Evolutionary conservation across 1,140 invertebrate species (phyloP).

Genomic region (Asbolus verrucosus): DNA sequence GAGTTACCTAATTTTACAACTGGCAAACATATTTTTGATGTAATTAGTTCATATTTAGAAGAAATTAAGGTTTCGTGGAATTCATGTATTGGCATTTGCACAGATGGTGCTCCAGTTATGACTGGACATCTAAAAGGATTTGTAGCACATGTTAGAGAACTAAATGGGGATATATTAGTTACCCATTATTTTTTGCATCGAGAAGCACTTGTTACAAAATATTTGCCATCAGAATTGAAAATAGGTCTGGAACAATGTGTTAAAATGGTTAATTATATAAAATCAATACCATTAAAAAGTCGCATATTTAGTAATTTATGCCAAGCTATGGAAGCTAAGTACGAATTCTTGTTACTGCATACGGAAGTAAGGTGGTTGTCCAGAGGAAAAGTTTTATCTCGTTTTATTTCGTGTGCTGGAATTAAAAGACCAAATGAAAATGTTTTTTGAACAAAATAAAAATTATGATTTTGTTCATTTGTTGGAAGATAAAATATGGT

Average conservation of each 20-base stretch:
- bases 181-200: slow-evolving; percentile 62
- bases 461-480: slow-evolving; percentile 49
- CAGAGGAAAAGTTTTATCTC: slow-evolving; percentile 47
- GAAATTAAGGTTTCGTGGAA: slow-evolving; percentile 58
- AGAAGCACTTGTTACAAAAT: slow-evolving; percentile 56
- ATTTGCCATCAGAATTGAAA: slow-evolving; percentile 49
- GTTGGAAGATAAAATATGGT: slow-evolving; percentile 51
- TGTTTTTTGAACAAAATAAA: slow-evolving; percentile 50
- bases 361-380: slow-evolving; percentile 49
- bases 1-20: slow-evolving; percentile 48
- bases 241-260: slow-evolving; percentile 44
- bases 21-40: slow-evolving; percentile 56
- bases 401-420: slow-evolving; percentile 46
- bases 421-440: slow-evolving; percentile 48
- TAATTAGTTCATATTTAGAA: slow-evolving; percentile 56
- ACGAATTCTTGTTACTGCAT: slow-evolving; percentile 51
- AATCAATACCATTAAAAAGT: slow-evolving; percentile 46
- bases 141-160: slow-evolving; percentile 59
- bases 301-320: slow-evolving; percentile 50
- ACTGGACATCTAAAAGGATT: slow-evolving; percentile 60
- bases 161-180: slow-evolving; percentile 59
- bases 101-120: slow-evolving; percentile 64
- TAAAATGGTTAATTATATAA: slow-evolving; percentile 55
- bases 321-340: slow-evolving; percentile 46
- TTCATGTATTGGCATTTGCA: slow-evolving; percentile 62